Base-by-base conservation (phyloP, 2,113 vertebrate species). In the Lepisosteus oculatus region DNA sequence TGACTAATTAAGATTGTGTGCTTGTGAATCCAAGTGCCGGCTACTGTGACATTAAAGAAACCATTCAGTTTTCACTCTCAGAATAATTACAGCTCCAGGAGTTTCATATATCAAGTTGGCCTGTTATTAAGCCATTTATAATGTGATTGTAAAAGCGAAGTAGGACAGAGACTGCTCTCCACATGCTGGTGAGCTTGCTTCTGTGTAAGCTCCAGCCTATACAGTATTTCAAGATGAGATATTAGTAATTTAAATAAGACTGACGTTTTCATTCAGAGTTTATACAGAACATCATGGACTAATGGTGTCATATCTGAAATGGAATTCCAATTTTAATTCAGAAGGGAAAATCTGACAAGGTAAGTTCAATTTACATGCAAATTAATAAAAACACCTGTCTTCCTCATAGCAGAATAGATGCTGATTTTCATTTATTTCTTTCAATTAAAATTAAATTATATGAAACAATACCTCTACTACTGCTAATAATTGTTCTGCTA, bases 101-200 rank as follows among this genome's bases (percentile, higher is more conserved):
- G 71, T 80, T 80, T 85, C 84, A 3, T 14, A 70, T 86, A 72
- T 78, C 84, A 44, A 70, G 77, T 65, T 74, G 42, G 43, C 66
- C 41, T 69, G 76, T 80, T 72, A 79, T 83, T 79, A 74, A 29
- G 64, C 67, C 74, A 67, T 64, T 81, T 78, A 76, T 43, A 78
- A 4, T n/a, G 43, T 13, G n/a, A 69, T 29, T 3, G 64, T 55
- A 45, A 12, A 54, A 69, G 12, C 14, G 67, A 67, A 67, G 57
- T 64, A 63, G 75, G 67, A 65, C 29, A 62, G 42, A n/a, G 29
- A 43, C 14, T 56, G 43, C 43, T 51, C 72, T 68, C 65, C 8
- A n/a, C 62, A 69, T 44, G 61, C 45, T 54, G 56, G 42, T 55
- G 57, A 47, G 8, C 42, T 42, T 69, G 62, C 29, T 0, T 69